Evolutionary conservation across 2,797 vertebrate genomes (phyloP).

Genomic region (Etheostoma nigrum): DNA sequence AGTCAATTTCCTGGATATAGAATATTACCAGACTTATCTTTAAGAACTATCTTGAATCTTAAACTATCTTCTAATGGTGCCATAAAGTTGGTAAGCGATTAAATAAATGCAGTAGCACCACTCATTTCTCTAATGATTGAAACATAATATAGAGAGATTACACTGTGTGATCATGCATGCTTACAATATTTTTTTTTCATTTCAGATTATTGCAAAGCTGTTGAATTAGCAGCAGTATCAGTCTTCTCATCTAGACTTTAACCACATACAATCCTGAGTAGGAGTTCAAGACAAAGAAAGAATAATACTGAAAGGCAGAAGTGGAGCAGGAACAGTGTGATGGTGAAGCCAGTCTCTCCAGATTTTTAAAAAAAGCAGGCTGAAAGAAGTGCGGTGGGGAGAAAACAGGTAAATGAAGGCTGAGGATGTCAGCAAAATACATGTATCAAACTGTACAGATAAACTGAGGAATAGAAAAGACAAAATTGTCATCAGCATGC

Average conservation of each 20-base stretch:
- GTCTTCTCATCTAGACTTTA: background rate
- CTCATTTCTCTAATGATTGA: background rate
- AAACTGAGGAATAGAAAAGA: constrained; percentile 4
- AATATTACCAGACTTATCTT: background rate
- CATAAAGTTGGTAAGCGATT: background rate
- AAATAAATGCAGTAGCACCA: background rate
- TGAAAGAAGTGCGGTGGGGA: background rate
- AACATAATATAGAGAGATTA: background rate
- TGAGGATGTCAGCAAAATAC: background rate
- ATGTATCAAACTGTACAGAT: background rate
- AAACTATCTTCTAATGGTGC: background rate
- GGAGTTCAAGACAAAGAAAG: background rate
- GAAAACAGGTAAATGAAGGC: background rate
- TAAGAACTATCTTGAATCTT: background rate
- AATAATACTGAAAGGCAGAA: constrained; percentile 32
- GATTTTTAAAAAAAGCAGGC: background rate
- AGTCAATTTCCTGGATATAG: background rate
- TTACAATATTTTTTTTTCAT: background rate
- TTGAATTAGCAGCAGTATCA: background rate
- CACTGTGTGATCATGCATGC: background rate
- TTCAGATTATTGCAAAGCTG: background rate
- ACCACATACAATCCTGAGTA: background rate
- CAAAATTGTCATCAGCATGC: constrained; percentile 45
- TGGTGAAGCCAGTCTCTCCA: background rate
- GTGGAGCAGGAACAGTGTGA: constrained; percentile 4